Base-by-base conservation (phyloP, 2,797 vertebrate species). In the Darevskia mixta region DNA sequence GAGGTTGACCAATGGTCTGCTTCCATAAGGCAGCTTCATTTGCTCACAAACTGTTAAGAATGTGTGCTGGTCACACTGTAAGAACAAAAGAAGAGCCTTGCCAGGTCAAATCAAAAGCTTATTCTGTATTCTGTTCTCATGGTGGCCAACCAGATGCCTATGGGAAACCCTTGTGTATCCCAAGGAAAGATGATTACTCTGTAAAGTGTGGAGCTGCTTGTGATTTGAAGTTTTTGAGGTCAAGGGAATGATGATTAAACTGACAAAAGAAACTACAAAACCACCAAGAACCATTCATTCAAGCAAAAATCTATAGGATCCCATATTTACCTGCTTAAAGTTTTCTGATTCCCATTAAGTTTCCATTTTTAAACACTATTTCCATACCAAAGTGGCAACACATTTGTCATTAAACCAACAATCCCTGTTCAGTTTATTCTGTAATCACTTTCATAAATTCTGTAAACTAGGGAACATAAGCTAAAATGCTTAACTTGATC, bases 361-460 rank as follows among this genome's bases (percentile, higher is more conserved):
- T 85, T 82, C 43, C 73, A 27, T 32, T 85, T 77, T 79, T 86
- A n/a, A 8, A n/a, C 20, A 41, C 45, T 41, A 58, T 61, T n/a
- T 32, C 15, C 76, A 78, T 27, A n/a, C 23, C 25, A 9, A 82
- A 58, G 27, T 61, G 76, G 64, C 55, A 32, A 76, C 67, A 27
- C 6, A 71, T 41, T 79, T 43, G 15, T 43, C 76, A 55, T 91
- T 3, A 79, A 66, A 86, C 73, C 32, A 87, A 85, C 87, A 77
- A 83, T n/a, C 64, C 20, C 11, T 1, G 11, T 15, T 43, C 32
- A 86, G 6, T n/a, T 38, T 6, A 71, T 20, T 10, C n/a, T 79
- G 75, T 35, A 82, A 82, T 27, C 43, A 25, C 23, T 85, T 66
- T 23, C 32, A 71, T 41, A 88, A 61, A 35, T 61, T 85, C 9